These are phyloP conservation scores for Manacus vitellinus DNA, from an alignment of 2,113 vertebrate species.

Conservation along the genomic window DNA sequence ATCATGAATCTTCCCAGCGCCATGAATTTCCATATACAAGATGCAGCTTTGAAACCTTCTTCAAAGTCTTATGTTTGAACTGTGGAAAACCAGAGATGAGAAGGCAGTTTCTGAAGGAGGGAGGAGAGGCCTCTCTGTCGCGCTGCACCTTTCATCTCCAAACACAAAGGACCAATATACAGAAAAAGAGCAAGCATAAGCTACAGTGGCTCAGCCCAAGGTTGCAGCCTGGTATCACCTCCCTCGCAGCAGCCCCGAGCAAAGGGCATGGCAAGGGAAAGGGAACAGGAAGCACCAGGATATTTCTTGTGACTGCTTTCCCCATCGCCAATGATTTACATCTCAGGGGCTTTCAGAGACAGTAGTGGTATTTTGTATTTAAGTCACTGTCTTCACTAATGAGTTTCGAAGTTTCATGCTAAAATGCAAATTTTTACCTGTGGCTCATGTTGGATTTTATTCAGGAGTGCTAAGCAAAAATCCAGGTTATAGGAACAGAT, in stretches of 20 bases:
- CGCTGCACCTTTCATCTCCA: constrained; percentile 1
- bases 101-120: neutral
- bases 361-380: neutral
- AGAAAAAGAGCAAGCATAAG: neutral
- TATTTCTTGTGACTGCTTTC: neutral
- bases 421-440: neutral
- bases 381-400: neutral
- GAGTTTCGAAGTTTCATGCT: neutral
- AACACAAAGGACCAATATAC: neutral
- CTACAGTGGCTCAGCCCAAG: neutral
- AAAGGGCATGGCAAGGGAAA: neutral
- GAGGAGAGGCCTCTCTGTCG: neutral
- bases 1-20: neutral
- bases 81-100: neutral
- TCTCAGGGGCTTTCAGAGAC: neutral
- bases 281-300: neutral
- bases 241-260: neutral
- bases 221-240: neutral
- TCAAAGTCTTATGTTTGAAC: neutral
- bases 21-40: constrained; percentile 18
- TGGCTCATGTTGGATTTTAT: neutral
- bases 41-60: constrained; percentile 7
- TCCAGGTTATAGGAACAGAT: neutral
- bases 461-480: neutral
- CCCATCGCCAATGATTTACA: neutral